Conservation (phyloP, 1,140 invertebrate genomes). For the Drosophila mauritiana region DNA sequence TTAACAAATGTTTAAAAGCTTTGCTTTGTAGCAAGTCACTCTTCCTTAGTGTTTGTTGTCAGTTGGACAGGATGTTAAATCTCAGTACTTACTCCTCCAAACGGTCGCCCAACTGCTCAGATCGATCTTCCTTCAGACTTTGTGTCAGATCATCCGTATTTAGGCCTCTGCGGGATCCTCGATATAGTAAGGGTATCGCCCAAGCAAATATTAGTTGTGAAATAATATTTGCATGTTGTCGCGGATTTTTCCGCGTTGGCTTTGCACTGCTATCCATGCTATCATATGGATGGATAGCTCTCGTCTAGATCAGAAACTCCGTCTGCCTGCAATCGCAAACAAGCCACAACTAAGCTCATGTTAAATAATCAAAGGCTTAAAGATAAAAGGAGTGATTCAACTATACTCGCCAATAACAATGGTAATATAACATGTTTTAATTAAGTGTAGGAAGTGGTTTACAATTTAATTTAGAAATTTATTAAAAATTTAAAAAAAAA, state of each 20-base stretch:
- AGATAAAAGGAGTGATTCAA: conserved; percentile 13
- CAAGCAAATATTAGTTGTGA: conserved; percentile 84
- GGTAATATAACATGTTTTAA: neutral
- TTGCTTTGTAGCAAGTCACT: neutral
- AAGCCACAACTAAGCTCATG: conserved; percentile 8
- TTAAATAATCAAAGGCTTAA: conserved; percentile 15
- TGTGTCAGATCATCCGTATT: conserved; percentile 79
- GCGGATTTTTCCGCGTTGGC: conserved; percentile 77
- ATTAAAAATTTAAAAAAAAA: neutral
- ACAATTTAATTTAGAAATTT: neutral
- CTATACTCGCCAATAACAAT: neutral
- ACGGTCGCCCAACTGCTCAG: conserved; percentile 78
- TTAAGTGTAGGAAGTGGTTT: neutral
- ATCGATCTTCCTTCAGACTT: conserved; percentile 77
- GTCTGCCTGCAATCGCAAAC: conserved; percentile 12
- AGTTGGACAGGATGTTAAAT: neutral
- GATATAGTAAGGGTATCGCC: conserved; percentile 79
- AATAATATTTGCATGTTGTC: conserved; percentile 73
- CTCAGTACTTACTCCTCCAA: conserved; percentile 78
- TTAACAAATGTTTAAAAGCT: neutral
- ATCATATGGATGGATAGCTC: conserved; percentile 23
- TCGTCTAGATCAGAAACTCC: neutral
- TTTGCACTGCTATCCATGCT: conserved; percentile 81
- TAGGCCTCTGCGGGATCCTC: conserved; percentile 73
- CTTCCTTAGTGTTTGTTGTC: neutral